Evolutionary conservation across 2,888 invertebrate species (phyloP), one percentile per base, ranked within the genome.

Genomic region (Morpho helenor): DNA sequence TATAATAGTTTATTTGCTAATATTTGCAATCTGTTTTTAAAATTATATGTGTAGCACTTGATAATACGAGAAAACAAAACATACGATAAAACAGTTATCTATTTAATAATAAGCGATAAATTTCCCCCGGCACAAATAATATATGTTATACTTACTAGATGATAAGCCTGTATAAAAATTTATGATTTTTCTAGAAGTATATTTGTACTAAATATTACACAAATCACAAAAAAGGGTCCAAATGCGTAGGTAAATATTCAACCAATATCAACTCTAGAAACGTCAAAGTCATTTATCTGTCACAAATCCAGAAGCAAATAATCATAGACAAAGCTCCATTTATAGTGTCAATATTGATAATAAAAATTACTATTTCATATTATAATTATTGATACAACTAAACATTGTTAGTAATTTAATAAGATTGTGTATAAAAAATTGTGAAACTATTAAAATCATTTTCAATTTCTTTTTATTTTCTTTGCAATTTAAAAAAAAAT

Each of bases 41-140:
- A 52, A 52, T 58, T 44, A 59, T 49, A 59, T 7, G 16, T 43
- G 52, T 45, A 31, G 31, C 59, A 41, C 46, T 10, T 45, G 59
- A 62, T 56, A 56, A 51, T 50, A 56, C 10, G 23, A 54, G 44
- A 61, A 56, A 62, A 55, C 59, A 61, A 57, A 61, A 61, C 50
- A 56, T 23, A 55, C 48, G 59, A 59, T 59, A 61, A 31, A 31
- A 31, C 31, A 60, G 47, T 57, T 61, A 61, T 58, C 55, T 57
- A 42, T 49, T 47, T 40, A 49, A 55, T 55, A 52, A 58, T 52
- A 61, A 55, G 40, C 39, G 43, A 56, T 61, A 52, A 10, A 39
- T 31, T 43, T 31, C 45, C 39, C 56, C 8, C n/a, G 48, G 45
- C 7, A 50, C 31, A 55, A 43, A 10, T 16, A 52, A 46, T 48